Evolutionary conservation across 2,888 invertebrate species (phyloP), one percentile per base, ranked within the genome.

Genomic region (Acronicta leporina): DNA sequence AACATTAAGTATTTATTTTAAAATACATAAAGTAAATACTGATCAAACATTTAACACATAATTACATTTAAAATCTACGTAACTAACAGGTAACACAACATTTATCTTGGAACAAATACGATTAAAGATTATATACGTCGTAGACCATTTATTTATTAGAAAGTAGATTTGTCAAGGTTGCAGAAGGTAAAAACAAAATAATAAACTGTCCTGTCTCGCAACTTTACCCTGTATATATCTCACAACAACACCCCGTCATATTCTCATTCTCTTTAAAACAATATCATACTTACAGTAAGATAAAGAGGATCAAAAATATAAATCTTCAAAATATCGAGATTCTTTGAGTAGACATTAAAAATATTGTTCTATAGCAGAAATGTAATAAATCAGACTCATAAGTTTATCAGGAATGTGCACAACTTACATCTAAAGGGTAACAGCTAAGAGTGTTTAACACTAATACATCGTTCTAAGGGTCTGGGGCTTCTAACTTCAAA

Each of bases 301-400:
- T 89, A 92, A 86, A 92, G 61, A 92, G 92, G 92, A 87, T 91
- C 90, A 85, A 93, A 93, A 92, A 94, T 93, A 93, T 91, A 92
- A 91, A 80, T 90, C 87, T 90, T 92, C 87, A 90, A 93, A 93
- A 93, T 88, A 90, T 90, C 87, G 89, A 92, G 88, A 90, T 90
- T 91, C 89, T 89, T 90, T 84, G 82, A 89, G 89, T 85, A 89
- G 83, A 81, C 79, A 74, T 86, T 86, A 87, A 77, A 87, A 77
- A 86, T 87, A 91, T 89, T 88, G 89, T 89, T 89, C 85, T 88
- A 88, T 84, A 89, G 90, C 91, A 89, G 94, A 94, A 91, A 94
- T 91, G 90, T 92, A 80, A 86, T 89, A 87, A 85, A 87, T 94
- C 94, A 94, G 94, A 94, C 94, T 92, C 89, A 85, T 85, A 85